A percentile compares a stretch with the other conserved stretches of the same genome.
phyloP scores from a whole-genome alignment of 2,113 vertebrate genomes.

The Otus sunia region DNA sequence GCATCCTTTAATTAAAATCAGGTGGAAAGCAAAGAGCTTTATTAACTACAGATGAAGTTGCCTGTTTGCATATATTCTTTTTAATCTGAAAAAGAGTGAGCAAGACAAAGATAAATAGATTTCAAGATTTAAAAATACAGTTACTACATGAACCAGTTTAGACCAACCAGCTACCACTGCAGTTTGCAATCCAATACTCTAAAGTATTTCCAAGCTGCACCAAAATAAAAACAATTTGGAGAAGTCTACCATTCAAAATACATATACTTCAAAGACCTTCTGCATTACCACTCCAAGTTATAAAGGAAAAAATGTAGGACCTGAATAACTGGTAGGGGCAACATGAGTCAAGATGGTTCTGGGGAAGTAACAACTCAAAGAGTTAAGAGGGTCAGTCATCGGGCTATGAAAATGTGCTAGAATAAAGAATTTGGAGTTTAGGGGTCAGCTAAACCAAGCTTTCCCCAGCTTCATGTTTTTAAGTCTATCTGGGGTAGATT shows the following conservation, averaged over 20 bases:
- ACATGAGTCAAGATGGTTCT: not conserved
- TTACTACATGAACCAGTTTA: not conserved
- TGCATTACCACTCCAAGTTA: not conserved
- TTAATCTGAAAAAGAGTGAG: not conserved
- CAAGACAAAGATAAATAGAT: not conserved
- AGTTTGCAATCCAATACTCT: not conserved
- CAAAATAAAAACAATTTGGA: not conserved
- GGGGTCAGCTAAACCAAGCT: not conserved
- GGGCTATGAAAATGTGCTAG: not conserved
- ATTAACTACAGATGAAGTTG: not conserved
- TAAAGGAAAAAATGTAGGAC: not conserved
- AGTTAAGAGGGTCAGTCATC: not conserved
- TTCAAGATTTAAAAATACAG: not conserved
- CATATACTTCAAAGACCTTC: not conserved
- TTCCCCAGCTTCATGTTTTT: not conserved
- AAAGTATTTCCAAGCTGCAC: not conserved
- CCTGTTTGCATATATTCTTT: not conserved
- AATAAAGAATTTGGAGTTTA: not conserved
- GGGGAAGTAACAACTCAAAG: not conserved
- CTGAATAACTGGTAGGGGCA: not conserved
- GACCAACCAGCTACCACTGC: not conserved
- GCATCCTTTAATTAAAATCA: not conserved
- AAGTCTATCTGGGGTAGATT: not conserved
- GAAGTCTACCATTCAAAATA: not conserved
- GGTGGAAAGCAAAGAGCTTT: not conserved